Percentiles rank a stretch among this genome's conserved stretches.
Conservation (phyloP, 1,140 invertebrate species). For the Heterodera schachtii region DNA sequence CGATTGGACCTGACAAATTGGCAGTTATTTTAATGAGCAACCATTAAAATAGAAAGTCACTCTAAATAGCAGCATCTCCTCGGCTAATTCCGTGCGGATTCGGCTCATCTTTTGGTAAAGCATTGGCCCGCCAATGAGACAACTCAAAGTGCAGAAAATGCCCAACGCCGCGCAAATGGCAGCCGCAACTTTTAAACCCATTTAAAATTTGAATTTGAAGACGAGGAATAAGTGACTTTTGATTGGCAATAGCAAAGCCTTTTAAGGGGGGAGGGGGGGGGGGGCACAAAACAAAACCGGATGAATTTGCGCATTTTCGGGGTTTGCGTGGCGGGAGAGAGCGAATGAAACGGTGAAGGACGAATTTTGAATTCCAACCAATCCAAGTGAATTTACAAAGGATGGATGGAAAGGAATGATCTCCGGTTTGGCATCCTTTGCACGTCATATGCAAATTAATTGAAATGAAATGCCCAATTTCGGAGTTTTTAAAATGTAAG, state of each 20-base stretch:
- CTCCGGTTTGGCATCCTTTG: too few relatives aligned
- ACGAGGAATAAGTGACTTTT: background rate
- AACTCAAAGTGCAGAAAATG: conserved; percentile 21
- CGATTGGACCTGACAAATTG: conserved; percentile 24
- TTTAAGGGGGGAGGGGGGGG: background rate
- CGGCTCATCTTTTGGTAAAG: conserved; percentile 33
- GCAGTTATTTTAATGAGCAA: background rate
- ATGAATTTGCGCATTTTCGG: too few relatives aligned
- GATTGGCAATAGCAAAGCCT: background rate
- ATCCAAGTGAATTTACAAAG: too few relatives aligned
- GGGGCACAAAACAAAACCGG: too few relatives aligned
- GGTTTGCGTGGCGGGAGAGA: too few relatives aligned
- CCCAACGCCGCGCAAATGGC: conserved; percentile 21
- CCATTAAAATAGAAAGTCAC: conserved; percentile 2
- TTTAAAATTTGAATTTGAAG: conserved; percentile 5
- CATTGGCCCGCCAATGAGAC: conserved; percentile 32
- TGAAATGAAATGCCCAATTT: too few relatives aligned
- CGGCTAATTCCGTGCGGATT: conserved; percentile 35
- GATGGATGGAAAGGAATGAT: too few relatives aligned
- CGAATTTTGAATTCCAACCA: too few relatives aligned
- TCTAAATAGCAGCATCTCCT: conserved; percentile 37
- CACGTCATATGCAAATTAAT: too few relatives aligned
- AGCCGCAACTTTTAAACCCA: conserved; percentile 37
- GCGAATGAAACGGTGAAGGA: too few relatives aligned
- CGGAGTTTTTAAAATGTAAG: too few relatives aligned